Evolutionary conservation across 2,797 vertebrate species (phyloP), one percentile per base, ranked within the genome.

Genomic region (Chaetophractus vellerosus): DNA sequence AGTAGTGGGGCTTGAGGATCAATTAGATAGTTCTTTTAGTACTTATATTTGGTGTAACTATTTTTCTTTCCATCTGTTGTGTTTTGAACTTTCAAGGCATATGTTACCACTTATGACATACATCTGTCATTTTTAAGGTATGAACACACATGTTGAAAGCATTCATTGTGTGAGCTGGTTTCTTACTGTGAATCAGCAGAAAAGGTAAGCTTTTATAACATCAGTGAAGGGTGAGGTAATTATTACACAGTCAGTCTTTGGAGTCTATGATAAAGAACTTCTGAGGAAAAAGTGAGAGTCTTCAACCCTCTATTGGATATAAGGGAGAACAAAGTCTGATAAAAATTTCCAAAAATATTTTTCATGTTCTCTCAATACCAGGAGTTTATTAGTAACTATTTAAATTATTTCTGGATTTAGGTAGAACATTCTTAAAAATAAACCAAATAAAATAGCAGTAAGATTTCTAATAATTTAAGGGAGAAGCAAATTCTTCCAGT

Each of bases 51-150:
- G 33, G 41, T 48, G 12, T 38, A 19, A n/a, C 71, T 33, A 0
- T 59, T 75, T 41, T 78, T 84, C 33, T 59, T 91, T 78, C 71
- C 33, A 52, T 24, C 19, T 74, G 31, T 12, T 5, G 3, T 38
- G 26, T 92, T 91, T 92, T 61, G 80, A 81, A 72, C 55, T 93
- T 87, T 41, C 28, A 74, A 59, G 76, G 66, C 18, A 78, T n/a
- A 31, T 31, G 6, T 52, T 41, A 24, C 31, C 33, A 33, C 1
- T 52, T 48, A 41, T 63, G 68, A 66, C 12, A 1, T 76, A 61
- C 7, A 9, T 5, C 2, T 59, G 69, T 59, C n/a, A 23, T 71
- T 86, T 16, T 19, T 45, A 57, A 90, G 66, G 21, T 41, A 50
- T 45, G 71, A 63, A 28, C 21, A 61, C 6, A 55, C 21, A 31